Percentiles rank a stretch among this genome's conserved stretches.
phyloP scores from a whole-genome alignment of 2,113 vertebrate species.

The Ochotona curzoniae region DNA sequence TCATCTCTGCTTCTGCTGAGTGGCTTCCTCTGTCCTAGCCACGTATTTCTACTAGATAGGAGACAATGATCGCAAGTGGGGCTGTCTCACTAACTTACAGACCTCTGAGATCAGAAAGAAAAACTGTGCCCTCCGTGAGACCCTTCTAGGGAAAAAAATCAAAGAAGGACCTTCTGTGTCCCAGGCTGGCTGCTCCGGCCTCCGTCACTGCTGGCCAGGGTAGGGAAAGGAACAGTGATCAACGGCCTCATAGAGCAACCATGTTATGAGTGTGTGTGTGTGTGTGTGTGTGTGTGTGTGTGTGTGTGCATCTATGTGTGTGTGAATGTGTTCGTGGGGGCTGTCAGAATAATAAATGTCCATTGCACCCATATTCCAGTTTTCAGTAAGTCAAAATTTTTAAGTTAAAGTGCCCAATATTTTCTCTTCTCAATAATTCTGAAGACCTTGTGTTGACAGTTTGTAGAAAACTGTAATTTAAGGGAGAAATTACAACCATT shows the following conservation, averaged over 20 bases:
- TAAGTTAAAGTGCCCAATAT: not conserved
- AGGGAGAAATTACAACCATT: conserved; percentile 12
- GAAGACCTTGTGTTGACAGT: not conserved
- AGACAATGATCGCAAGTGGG: not conserved
- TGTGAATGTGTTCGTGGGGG: not conserved
- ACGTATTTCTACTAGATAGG: not conserved
- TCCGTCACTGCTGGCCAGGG: not conserved
- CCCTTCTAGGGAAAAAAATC: not conserved
- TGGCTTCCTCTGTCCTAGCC: not conserved
- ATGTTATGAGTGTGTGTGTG: accelerated
- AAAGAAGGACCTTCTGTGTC: not conserved
- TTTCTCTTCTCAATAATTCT: conserved; percentile 51
- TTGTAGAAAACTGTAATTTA: conserved; percentile 10
- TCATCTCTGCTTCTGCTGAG: not conserved
- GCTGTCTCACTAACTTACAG: not conserved
- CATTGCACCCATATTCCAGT: not conserved
- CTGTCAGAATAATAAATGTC: not conserved
- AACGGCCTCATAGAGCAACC: not conserved
- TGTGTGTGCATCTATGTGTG: not conserved
- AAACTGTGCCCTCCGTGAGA: no score
- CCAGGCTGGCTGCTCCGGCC: not conserved
- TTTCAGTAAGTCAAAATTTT: not conserved
- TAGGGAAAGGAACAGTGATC: not conserved
- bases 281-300: not conserved
- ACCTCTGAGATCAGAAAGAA: not conserved